A percentile compares a stretch with the other conserved stretches of the same genome.
These are phyloP conservation scores for Euphonia xanthogaster DNA, from an alignment of 2,797 vertebrate species.

Conservation along the genomic window DNA sequence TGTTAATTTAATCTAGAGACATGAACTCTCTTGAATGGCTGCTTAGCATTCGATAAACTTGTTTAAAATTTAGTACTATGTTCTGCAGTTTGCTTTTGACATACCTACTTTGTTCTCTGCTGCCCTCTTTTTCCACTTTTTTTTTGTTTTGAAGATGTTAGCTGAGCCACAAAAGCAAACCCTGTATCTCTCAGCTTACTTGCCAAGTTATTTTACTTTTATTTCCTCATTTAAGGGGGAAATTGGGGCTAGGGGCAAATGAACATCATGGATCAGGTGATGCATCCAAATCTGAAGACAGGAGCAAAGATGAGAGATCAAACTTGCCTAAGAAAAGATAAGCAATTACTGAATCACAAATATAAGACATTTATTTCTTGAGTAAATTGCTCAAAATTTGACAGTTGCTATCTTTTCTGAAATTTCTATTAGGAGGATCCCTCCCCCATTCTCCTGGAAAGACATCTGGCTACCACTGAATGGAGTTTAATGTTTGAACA, in stretches of 20 bases:
- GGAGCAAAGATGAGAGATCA: not conserved
- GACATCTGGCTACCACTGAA: constrained; percentile 58
- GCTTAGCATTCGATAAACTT: not conserved
- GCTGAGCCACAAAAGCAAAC: not conserved
- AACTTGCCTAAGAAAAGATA: not conserved
- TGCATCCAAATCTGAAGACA: not conserved
- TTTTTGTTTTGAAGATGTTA: not conserved
- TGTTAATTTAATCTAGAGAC: not conserved
- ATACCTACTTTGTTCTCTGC: not conserved
- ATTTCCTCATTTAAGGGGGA: not conserved
- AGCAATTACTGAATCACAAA: not conserved
- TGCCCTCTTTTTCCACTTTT: not conserved
- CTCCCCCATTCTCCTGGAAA: constrained; percentile 16
- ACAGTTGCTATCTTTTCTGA: constrained; percentile 4
- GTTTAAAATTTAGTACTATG: not conserved
- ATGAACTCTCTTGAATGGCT: not conserved
- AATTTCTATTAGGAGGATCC: not conserved
- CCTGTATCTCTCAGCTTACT: not conserved
- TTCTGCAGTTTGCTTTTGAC: not conserved
- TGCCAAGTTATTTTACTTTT: not conserved
- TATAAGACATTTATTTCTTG: not conserved
- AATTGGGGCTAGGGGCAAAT: fast-evolving
- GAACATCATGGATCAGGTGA: not conserved
- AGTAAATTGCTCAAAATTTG: not conserved
- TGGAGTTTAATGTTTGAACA: constrained; percentile 44